phyloP scores from a whole-genome alignment of 2,888 invertebrate species.

The Terebella lapidaria region DNA sequence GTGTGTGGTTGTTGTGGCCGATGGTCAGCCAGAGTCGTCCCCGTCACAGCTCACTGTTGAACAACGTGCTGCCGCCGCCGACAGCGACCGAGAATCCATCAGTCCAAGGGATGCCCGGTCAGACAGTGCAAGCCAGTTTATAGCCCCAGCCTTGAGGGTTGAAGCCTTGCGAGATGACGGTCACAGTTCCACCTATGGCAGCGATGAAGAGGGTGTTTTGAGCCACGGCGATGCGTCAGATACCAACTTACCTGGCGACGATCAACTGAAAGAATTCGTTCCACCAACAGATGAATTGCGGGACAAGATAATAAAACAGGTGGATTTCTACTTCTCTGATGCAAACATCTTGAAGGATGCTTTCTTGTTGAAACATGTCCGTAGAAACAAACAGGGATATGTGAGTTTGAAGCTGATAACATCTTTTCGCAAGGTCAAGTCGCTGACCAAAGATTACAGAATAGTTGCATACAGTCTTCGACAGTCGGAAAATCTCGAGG shows the following conservation, averaged over 20 bases:
- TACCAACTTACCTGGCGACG: neutral
- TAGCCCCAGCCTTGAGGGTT: conserved; percentile 11
- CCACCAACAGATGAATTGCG: conserved; percentile 42
- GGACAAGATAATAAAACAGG: conserved; percentile 54
- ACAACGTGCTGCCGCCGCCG: no score
- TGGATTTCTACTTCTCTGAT: conserved; percentile 94
- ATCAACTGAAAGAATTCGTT: conserved; percentile 28
- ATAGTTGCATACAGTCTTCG: conserved; percentile 82
- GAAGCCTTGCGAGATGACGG: conserved; percentile 15
- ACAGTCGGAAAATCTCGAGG: conserved; percentile 73
- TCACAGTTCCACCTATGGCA: conserved; percentile 6
- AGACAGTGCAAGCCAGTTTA: no score
- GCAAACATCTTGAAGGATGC: conserved; percentile 92
- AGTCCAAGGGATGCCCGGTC: no score
- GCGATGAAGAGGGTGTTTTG: conserved; percentile 18
- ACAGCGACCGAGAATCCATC: no score
- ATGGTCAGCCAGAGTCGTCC: no score
- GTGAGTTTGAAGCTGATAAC: conserved; percentile 91
- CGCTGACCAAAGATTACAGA: conserved; percentile 88
- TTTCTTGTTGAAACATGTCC: conserved; percentile 88
- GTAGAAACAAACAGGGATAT: conserved; percentile 90
- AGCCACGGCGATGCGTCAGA: conserved; percentile 16
- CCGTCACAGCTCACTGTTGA: no score
- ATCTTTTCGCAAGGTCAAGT: conserved; percentile 90
- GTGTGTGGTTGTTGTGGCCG: no score